A percentile compares a stretch with the other conserved stretches of the same genome.
Conservation (phyloP, 2,888 invertebrate genomes). For the Eupeodes luniger region DNA sequence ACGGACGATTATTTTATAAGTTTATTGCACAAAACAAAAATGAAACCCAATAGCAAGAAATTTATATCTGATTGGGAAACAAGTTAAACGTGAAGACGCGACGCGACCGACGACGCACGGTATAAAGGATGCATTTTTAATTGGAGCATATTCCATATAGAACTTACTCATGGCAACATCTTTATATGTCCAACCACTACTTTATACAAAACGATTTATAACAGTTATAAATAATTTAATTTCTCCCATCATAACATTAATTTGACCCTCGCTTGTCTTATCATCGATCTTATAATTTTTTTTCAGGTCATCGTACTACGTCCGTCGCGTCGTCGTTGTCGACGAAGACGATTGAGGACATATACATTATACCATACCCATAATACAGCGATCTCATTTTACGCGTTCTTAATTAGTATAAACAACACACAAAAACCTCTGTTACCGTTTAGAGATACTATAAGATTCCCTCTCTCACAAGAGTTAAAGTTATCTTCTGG, state of each 20-base stretch:
- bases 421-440: background rate
- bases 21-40: slow-evolving; percentile 59
- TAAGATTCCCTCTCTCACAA: slow-evolving; percentile 6
- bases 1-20: slow-evolving; percentile 75
- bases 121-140: slow-evolving; percentile 46
- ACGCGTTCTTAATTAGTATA: slow-evolving; percentile 69
- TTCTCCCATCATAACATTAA: slow-evolving; percentile 37
- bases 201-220: slow-evolving; percentile 45
- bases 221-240: slow-evolving; percentile 68
- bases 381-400: slow-evolving; percentile 37
- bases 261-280: slow-evolving; percentile 53
- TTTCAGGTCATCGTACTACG: slow-evolving; percentile 41
- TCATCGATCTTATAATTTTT: slow-evolving; percentile 53
- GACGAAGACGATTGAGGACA: background rate
- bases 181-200: background rate
- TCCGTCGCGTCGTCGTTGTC: background rate
- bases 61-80: slow-evolving; percentile 63
- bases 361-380: background rate
- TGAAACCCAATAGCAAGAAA: slow-evolving; percentile 5
- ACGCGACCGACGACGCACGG: no score
- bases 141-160: slow-evolving; percentile 64
- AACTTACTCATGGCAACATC: background rate
- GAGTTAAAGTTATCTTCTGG: slow-evolving; percentile 13
- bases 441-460: slow-evolving; percentile 1
- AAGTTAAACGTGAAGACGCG: background rate